phyloP scores from a whole-genome alignment of 2,113 vertebrate species.

The Dromas ardeola region DNA sequence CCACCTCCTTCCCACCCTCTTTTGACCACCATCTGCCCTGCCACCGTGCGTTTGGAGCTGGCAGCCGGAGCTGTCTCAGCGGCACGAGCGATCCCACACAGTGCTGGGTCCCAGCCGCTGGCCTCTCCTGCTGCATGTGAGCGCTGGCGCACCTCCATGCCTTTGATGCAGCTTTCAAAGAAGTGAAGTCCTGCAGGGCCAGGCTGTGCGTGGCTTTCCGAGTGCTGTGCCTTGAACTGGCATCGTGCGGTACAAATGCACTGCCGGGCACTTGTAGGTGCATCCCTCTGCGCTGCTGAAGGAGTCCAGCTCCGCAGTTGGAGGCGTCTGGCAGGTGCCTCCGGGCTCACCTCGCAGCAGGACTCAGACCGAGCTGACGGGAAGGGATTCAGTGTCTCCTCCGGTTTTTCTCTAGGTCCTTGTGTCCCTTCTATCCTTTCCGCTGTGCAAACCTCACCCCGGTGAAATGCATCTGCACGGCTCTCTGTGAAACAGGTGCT shows the following conservation, averaged over 20 bases:
- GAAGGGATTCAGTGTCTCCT: neutral
- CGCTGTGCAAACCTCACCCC: neutral
- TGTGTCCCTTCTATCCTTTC: neutral
- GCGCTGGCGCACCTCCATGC: neutral
- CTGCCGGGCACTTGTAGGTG: rapidly evolving
- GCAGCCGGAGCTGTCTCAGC: neutral
- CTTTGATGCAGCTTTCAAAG: neutral
- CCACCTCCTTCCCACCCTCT: neutral
- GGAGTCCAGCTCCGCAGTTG: neutral
- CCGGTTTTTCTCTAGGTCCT: neutral
- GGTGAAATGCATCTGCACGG: neutral
- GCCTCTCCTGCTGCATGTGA: neutral
- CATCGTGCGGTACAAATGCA: rapidly evolving
- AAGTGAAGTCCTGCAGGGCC: neutral
- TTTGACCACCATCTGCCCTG: neutral
- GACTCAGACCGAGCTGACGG: neutral
- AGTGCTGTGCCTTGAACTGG: neutral
- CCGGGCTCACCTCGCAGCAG: rapidly evolving
- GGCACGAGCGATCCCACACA: neutral
- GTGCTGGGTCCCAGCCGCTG: neutral
- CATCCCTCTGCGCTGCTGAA: rapidly evolving
- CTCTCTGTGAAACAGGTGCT: neutral
- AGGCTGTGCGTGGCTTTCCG: neutral
- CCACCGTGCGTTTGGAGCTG: rapidly evolving
- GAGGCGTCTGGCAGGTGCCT: neutral